Base-by-base conservation (phyloP, 2,113 vertebrate species). In the Nyctibius bracteatus region DNA sequence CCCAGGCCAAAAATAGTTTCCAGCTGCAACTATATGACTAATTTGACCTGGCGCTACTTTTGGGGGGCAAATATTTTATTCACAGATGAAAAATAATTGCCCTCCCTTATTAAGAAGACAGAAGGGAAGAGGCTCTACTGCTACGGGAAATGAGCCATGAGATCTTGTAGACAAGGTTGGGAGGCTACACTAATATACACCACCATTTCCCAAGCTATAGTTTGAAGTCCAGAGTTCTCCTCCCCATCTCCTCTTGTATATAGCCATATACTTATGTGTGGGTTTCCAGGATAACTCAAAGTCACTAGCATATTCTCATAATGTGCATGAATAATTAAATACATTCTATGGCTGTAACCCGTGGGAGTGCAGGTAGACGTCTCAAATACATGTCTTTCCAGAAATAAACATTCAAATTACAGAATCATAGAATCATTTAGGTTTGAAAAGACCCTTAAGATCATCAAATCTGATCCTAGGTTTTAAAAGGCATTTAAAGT, bases 1-100 rank as follows among this genome's bases (percentile, higher is more conserved):
- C 51, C 17, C 24, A 78, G 68, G 80, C 33, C 80, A 95, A 91
- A 95, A 96, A 94, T 86, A 91, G 86, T 84, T 96, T 96, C 91
- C 90, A 96, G 87, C 90, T 95, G 94, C 73, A 89, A 75, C 44
- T 90, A 17, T 58, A 87, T 77, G 84, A 91, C 77, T 85, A 73
- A 90, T 75, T 77, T 82, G 84, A 92, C 78, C 81, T 47, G 22
- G 46, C 54, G 93, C 81, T 87, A 37, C 37, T 91, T 84, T 23
- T 3, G 14, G 10, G 14, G 66, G 49, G 37, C 24, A 92, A 96
- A 73, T 75, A 79, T n/a, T 89, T 89, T 90, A 59, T 61, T 91
- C 73, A 73, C 24, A 79, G 62, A 79, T 62, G 81, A 90, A 85
- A 93, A 94, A 68, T 80, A 91, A 85, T 90, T 92, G 57, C 52